phyloP scores from a whole-genome alignment of 2,113 vertebrate species.

The Podocnemis expansa region DNA sequence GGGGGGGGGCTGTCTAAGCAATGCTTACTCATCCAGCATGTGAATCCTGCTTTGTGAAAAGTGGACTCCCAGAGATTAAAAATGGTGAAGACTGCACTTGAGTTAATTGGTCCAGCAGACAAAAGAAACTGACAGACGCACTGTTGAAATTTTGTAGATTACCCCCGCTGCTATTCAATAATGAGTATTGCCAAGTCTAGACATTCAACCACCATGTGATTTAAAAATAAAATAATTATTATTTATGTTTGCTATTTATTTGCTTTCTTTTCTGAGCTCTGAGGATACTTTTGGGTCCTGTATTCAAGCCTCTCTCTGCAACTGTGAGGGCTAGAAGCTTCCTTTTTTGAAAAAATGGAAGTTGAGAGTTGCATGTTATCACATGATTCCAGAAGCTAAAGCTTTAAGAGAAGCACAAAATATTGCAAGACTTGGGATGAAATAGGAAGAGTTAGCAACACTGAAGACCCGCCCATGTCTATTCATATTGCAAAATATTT shows the following conservation, averaged over 20 bases:
- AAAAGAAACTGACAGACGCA: not conserved
- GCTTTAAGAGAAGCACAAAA: not conserved
- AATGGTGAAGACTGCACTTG: not conserved
- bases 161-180: not conserved
- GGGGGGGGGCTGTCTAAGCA: not conserved
- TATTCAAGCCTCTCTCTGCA: not conserved
- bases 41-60: not conserved
- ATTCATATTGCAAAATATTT: not conserved
- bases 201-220: not conserved
- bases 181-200: not conserved
- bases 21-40: not conserved
- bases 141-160: not conserved
- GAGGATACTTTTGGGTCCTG: fast-evolving
- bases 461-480: not conserved
- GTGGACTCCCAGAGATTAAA: not conserved
- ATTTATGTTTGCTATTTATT: not conserved
- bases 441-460: fast-evolving
- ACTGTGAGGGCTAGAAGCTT: not conserved
- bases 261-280: not conserved
- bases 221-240: not conserved
- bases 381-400: not conserved
- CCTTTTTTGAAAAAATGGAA: not conserved
- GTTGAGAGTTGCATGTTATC: not conserved
- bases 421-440: not conserved
- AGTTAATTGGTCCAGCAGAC: not conserved